These are phyloP conservation scores for Acanthis flammea DNA, from an alignment of 2,797 vertebrate species.

Conservation along the genomic window DNA sequence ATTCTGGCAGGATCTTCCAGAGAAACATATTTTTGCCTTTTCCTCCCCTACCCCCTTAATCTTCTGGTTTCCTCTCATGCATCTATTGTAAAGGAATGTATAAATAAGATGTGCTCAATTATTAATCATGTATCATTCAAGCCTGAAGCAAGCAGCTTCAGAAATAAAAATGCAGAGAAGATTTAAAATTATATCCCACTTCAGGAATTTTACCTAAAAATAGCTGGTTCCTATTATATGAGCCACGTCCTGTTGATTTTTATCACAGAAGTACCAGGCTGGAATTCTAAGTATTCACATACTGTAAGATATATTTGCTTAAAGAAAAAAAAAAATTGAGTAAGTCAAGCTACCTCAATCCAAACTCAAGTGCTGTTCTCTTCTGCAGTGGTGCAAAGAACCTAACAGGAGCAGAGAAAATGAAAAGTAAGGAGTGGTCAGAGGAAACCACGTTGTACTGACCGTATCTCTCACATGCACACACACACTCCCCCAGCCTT, in stretches of 20 bases:
- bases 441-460: neutral
- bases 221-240: neutral
- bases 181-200: conserved; percentile 18
- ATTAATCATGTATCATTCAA: conserved; percentile 48
- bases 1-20: neutral
- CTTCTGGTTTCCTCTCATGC: neutral
- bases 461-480: rapidly evolving
- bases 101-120: conserved; percentile 11
- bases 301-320: neutral
- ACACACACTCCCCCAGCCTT: rapidly evolving
- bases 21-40: neutral
- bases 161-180: conserved; percentile 35
- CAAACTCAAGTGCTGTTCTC: neutral
- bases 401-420: neutral
- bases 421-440: neutral
- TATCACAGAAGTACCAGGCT: neutral
- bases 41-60: neutral
- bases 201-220: conserved; percentile 33
- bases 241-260: conserved; percentile 15
- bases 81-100: neutral
- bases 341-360: neutral
- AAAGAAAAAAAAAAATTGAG: neutral
- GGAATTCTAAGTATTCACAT: neutral
- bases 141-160: neutral
- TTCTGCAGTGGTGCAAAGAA: neutral